A percentile compares a stretch with the other conserved stretches of the same genome.
Evolutionary conservation across 2,113 vertebrate species (phyloP).

Genomic region (Nycticryphes semicollaris): DNA sequence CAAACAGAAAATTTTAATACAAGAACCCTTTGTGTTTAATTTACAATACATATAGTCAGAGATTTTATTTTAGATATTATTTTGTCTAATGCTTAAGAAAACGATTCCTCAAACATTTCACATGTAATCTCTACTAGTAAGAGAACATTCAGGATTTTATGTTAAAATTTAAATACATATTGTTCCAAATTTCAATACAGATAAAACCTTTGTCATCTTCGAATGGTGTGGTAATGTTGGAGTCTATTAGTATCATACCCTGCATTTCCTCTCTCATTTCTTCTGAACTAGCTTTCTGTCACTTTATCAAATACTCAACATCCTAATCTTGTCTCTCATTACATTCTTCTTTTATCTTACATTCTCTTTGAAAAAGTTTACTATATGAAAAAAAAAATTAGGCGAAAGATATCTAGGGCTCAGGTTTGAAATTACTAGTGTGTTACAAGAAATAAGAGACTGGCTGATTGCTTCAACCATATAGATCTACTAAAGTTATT

Average conservation of each 20-base stretch:
- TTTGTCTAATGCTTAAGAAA: background rate
- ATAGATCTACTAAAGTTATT: background rate
- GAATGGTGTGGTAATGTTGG: background rate
- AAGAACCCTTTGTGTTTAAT: background rate
- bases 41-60: background rate
- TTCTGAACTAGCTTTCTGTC: background rate
- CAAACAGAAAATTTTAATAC: background rate
- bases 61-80: background rate
- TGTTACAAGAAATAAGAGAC: background rate
- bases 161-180: background rate
- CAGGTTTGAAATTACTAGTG: background rate
- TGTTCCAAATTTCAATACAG: background rate
- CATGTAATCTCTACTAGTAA: background rate
- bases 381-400: background rate
- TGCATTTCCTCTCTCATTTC: background rate
- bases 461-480: background rate
- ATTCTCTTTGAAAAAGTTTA: background rate
- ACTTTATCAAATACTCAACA: background rate
- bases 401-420: background rate
- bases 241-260: background rate
- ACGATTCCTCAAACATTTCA: background rate
- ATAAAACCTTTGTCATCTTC: background rate
- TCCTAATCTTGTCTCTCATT: background rate
- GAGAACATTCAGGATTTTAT: background rate
- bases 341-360: background rate